Conservation (phyloP, 2,113 vertebrate genomes). For the Nerophis lumbriciformis region DNA sequence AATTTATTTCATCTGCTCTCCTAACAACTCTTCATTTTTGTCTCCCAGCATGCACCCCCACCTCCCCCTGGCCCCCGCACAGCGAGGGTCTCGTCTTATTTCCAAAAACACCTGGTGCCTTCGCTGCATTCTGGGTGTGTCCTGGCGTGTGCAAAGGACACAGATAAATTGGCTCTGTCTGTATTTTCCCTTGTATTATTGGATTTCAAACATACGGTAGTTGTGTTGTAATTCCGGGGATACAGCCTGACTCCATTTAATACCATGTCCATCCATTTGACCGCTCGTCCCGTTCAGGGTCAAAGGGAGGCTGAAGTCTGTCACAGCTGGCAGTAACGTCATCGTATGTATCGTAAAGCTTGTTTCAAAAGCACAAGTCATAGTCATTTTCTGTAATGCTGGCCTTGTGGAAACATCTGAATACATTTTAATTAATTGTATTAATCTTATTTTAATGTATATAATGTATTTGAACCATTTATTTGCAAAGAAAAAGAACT, state of each 20-base stretch:
- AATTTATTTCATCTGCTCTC: conserved; percentile 79
- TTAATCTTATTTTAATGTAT: too few species aligned
- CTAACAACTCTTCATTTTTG: conserved; percentile 74
- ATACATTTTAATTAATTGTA: too few species aligned
- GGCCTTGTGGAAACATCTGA: too few species aligned
- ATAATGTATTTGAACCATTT: too few species aligned
- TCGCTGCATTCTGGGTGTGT: conserved; percentile 44
- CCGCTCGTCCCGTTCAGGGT: background rate
- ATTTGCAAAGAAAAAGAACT: too few species aligned
- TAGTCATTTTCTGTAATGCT: too few species aligned
- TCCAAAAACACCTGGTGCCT: conserved; percentile 71
- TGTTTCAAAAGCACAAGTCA: too few species aligned
- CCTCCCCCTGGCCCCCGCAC: conserved; percentile 36
- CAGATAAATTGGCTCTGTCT: conserved; percentile 45
- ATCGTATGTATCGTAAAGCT: too few species aligned
- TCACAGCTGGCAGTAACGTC: too few species aligned
- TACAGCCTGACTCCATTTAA: conserved; percentile 39
- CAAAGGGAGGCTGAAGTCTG: background rate
- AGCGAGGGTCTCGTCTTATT: conserved; percentile 61
- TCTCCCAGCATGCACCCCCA: conserved; percentile 63
- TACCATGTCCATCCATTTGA: conserved; percentile 2
- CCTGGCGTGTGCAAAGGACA: conserved; percentile 52
- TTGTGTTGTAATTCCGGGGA: conserved; percentile 42
- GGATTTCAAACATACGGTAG: conserved; percentile 46
- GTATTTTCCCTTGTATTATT: conserved; percentile 37